Evolutionary conservation across 2,888 invertebrate genomes (phyloP), one percentile per base, ranked within the genome.

Genomic region (Synergus gifuensis): DNA sequence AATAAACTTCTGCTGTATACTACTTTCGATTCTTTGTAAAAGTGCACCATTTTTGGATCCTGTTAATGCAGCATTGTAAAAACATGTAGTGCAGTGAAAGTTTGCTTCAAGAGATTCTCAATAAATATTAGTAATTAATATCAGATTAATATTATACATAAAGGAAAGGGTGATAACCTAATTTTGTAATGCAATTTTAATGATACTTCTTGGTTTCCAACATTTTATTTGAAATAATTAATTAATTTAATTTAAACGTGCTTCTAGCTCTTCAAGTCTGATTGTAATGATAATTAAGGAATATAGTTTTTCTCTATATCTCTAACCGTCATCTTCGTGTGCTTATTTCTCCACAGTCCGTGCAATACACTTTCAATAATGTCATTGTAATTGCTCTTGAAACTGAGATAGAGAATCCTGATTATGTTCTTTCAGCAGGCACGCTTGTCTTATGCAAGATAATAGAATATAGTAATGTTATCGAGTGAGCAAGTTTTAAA

Each of bases 391-490:
- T 73, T 73, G 73, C 36, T 36, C 54, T 54, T n/a, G 54, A 36
- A 73, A 22, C n/a, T 28, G 46, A 73, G 54, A 73, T 73, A 28
- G 54, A 73, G 73, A 54, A 36, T 73, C 54, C 36, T 54, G 73
- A 73, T 73, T 73, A 73, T 73, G 36, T 28, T 36, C 54, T 28
- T 73, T 36, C 8, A 54, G 73, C 73, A 73, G 54, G 73, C 73
- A 73, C 46, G 54, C 73, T 73, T 73, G 49, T 54, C 73, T 73
- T 73, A 73, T 54, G 73, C 73, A 73, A 73, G 54, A 54, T 64
- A 64, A 64, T 62, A 62, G 28, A 18, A 22, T 44, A 18, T 44
- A 42, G 60, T 67, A 46, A 36, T 54, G 36, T 40, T 49, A 40
- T 73, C 36, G 36, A 73, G 54, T 73, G 54, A 73, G 36, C 54